Evolutionary conservation across 2,888 invertebrate species (phyloP).

Genomic region (Cephus pulcher): DNA sequence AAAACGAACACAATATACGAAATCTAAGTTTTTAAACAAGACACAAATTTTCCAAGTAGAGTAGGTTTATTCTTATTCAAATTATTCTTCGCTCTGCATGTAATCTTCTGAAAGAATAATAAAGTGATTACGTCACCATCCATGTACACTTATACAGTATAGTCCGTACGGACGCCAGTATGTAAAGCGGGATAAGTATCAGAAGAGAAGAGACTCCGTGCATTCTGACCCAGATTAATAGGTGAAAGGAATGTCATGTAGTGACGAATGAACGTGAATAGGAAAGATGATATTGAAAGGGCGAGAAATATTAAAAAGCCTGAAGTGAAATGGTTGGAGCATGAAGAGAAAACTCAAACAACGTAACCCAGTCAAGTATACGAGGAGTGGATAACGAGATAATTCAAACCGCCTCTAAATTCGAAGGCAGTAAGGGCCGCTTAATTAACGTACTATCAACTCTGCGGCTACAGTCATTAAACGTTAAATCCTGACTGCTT

Average conservation of each 20-base stretch:
- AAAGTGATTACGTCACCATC: neutral
- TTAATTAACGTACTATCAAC: slow-evolving; percentile 27
- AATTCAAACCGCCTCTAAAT: slow-evolving; percentile 25
- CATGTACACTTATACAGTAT: neutral
- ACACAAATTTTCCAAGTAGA: neutral
- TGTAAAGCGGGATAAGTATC: neutral
- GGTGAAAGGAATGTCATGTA: neutral
- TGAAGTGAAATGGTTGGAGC: neutral
- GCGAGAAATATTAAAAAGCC: neutral
- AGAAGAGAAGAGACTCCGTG: neutral
- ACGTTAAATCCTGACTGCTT: neutral
- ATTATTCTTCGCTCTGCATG: neutral
- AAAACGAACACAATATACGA: neutral
- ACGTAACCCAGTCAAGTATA: neutral
- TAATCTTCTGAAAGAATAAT: neutral
- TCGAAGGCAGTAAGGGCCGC: slow-evolving; percentile 22
- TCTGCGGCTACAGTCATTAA: slow-evolving; percentile 25
- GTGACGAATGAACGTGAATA: neutral
- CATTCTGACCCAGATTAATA: neutral
- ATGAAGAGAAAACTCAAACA: neutral
- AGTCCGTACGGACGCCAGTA: neutral
- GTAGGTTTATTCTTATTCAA: neutral
- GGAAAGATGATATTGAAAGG: neutral
- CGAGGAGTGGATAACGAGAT: slow-evolving; percentile 16
- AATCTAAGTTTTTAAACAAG: neutral